These are phyloP conservation scores for Anaspis maculata DNA, from an alignment of 2,888 invertebrate genomes.

Conservation along the genomic window DNA sequence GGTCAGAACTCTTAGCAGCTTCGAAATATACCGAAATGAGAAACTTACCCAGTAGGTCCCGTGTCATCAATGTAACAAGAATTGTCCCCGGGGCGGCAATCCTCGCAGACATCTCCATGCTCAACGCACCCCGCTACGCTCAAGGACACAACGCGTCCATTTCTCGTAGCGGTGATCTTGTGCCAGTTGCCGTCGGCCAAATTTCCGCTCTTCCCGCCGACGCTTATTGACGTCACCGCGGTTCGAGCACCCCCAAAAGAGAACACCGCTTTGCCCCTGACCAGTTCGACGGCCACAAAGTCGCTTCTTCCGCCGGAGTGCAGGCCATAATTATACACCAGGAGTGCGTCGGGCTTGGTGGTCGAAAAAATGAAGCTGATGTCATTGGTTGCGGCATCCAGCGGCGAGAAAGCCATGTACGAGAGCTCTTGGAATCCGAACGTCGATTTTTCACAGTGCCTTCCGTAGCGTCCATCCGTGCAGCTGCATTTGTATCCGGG, in stretches of 20 bases:
- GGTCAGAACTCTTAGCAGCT: too few relatives aligned
- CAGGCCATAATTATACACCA: slow-evolving; percentile 87
- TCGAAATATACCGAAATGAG: not conserved
- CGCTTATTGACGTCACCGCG: slow-evolving; percentile 73
- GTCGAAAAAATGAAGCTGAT: slow-evolving; percentile 88
- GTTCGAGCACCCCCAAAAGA: slow-evolving; percentile 86
- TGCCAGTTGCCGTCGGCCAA: slow-evolving; percentile 87
- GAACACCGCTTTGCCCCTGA: slow-evolving; percentile 76
- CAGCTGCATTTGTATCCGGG: slow-evolving; percentile 83
- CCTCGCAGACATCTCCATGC: slow-evolving; percentile 78
- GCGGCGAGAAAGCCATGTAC: slow-evolving; percentile 77
- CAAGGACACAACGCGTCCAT: slow-evolving; percentile 78
- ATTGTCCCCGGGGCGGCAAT: slow-evolving; percentile 75
- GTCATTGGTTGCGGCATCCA: slow-evolving; percentile 84
- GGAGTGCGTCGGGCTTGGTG: slow-evolving; percentile 72
- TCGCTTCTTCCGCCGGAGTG: slow-evolving; percentile 85
- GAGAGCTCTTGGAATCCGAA: slow-evolving; percentile 85
- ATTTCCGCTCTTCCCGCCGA: slow-evolving; percentile 53
- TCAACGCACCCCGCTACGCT: slow-evolving; percentile 76
- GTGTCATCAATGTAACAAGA: slow-evolving; percentile 79
- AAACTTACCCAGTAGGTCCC: slow-evolving; percentile 77
- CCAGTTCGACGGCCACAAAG: slow-evolving; percentile 84
- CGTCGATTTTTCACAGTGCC: slow-evolving; percentile 84
- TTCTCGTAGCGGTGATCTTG: slow-evolving; percentile 83
- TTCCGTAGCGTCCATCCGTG: slow-evolving; percentile 79